Conservation (phyloP, 1,140 invertebrate species). For the Ganaspis sp. region DNA sequence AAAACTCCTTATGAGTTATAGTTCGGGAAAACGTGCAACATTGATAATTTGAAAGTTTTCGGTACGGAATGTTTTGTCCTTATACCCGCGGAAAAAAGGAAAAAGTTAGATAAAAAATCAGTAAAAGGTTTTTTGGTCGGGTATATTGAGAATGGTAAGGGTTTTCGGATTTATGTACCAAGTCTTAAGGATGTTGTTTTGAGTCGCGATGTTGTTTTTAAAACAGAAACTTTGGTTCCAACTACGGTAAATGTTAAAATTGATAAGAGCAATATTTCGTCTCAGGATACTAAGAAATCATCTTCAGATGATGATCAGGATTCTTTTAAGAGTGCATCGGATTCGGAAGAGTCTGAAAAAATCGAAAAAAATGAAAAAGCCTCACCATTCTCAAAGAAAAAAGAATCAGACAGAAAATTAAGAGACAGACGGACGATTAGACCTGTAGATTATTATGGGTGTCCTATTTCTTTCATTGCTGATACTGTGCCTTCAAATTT, state of each 20-base stretch:
- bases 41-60: constrained; percentile 30
- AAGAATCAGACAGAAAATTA: neutral
- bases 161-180: constrained; percentile 34
- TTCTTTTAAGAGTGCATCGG: neutral
- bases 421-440: neutral
- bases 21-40: constrained; percentile 39
- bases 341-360: neutral
- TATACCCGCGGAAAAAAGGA: constrained; percentile 33
- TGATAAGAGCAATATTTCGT: too few relatives aligned
- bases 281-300: neutral
- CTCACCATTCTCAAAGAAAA: neutral
- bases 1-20: constrained; percentile 64
- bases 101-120: constrained; percentile 36
- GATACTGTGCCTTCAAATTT: neutral
- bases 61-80: constrained; percentile 31
- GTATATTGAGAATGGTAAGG: constrained; percentile 20
- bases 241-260: neutral
- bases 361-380: neutral
- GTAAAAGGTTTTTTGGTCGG: constrained; percentile 22
- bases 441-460: constrained; percentile 12
- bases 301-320: neutral
- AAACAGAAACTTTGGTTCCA: neutral
- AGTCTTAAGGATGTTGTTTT: neutral
- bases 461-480: neutral
- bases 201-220: constrained; percentile 38